Evolutionary conservation across 2,797 vertebrate species (phyloP).

Genomic region (Bryconaethiops microstoma): DNA sequence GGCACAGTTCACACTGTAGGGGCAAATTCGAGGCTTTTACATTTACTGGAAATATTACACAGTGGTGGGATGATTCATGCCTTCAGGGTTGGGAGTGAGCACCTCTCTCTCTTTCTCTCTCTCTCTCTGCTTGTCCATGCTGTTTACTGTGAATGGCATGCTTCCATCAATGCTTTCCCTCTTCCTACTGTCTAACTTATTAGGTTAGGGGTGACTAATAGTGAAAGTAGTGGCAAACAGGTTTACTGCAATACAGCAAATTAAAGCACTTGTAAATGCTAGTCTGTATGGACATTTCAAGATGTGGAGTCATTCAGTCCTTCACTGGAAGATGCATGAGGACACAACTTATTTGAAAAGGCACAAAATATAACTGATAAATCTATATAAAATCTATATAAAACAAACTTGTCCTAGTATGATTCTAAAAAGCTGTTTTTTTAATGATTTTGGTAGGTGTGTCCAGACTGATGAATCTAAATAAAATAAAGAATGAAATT

Average conservation of each 20-base stretch:
- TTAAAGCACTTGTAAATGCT: neutral
- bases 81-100: conserved; percentile 66
- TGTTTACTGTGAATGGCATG: conserved; percentile 55
- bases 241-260: neutral
- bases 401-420: neutral
- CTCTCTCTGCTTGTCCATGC: conserved; percentile 46
- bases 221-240: conserved; percentile 7
- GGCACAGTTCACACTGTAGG: conserved; percentile 67
- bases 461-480: too few relatives aligned
- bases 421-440: neutral
- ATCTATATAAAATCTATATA: too few relatives aligned
- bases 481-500: too few relatives aligned
- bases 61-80: conserved; percentile 71
- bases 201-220: conserved; percentile 31
- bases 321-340: neutral
- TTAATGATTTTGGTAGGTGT: too few relatives aligned
- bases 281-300: neutral
- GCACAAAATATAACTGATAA: neutral
- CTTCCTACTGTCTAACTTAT: conserved; percentile 52
- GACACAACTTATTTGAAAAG: neutral
- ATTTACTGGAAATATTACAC: conserved; percentile 71
- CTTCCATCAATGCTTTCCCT: conserved; percentile 50
- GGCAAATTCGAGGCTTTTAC: conserved; percentile 70
- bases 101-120: conserved; percentile 18
- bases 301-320: neutral